Percentiles rank a stretch among this genome's conserved stretches.
phyloP scores from a whole-genome alignment of 2,888 invertebrate species.

The Netelia melanura region DNA sequence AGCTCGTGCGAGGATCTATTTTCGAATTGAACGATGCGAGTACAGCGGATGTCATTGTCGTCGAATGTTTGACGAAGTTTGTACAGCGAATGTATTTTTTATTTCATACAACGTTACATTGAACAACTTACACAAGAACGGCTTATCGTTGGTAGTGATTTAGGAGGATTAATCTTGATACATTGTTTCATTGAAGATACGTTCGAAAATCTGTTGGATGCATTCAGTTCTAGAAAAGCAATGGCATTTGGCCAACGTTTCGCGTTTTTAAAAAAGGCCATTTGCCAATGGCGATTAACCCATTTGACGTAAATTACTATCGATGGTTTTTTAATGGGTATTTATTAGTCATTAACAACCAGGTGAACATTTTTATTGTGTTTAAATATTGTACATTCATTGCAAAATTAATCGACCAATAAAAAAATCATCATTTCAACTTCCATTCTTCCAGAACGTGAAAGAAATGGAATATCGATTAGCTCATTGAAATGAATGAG shows the following conservation, averaged over 20 bases:
- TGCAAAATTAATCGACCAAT: no score
- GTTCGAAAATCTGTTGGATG: not conserved
- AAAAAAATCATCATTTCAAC: no score
- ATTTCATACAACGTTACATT: no score
- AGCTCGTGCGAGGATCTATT: constrained; percentile 57
- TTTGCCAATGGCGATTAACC: not conserved
- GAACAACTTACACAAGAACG: no score
- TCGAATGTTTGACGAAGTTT: not conserved
- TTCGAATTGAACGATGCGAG: constrained; percentile 47
- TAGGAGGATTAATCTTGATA: no score
- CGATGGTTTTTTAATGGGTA: not conserved
- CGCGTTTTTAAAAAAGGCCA: not conserved
- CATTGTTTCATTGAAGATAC: not conserved
- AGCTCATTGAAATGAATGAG: not conserved
- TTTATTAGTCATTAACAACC: no score
- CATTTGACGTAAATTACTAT: not conserved
- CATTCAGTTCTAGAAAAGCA: not conserved
- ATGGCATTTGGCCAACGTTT: not conserved
- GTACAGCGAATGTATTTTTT: not conserved
- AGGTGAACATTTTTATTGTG: no score
- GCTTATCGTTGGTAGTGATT: no score
- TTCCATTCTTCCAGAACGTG: no score
- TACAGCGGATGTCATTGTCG: not conserved
- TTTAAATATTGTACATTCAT: no score
- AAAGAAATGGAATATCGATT: not conserved